A percentile compares a stretch with the other conserved stretches of the same genome.
Conservation (phyloP, 2,113 vertebrate species). For the Vulpes lagopus region DNA sequence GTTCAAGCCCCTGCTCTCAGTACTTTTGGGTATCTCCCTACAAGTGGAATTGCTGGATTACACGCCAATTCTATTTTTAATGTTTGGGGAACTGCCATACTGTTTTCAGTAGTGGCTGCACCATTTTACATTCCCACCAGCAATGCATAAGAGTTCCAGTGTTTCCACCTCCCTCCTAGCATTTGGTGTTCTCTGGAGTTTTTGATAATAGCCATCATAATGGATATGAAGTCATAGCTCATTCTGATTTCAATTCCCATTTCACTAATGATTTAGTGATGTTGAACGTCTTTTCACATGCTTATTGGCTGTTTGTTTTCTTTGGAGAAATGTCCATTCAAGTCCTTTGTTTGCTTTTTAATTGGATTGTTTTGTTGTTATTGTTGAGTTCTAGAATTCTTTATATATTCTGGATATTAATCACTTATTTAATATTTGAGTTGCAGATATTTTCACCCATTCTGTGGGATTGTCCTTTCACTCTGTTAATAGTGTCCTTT, state of each 20-base stretch:
- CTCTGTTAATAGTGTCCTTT: background rate
- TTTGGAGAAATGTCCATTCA: background rate
- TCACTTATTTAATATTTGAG: background rate
- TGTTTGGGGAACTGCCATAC: background rate
- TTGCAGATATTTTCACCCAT: background rate
- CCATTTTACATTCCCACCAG: background rate
- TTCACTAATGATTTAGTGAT: background rate
- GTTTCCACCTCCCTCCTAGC: background rate
- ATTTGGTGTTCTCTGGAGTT: background rate
- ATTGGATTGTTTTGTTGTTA: background rate
- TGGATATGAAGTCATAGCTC: background rate
- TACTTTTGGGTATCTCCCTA: background rate
- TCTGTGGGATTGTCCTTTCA: background rate
- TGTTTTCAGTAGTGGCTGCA: background rate
- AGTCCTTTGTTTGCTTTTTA: background rate
- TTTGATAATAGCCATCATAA: background rate
- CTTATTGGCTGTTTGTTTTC: background rate
- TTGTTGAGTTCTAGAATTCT: background rate
- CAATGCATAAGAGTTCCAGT: no score
- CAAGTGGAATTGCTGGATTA: background rate
- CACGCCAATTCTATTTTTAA: background rate
- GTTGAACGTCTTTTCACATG: background rate
- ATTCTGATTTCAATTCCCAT: background rate
- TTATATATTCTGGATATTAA: background rate
- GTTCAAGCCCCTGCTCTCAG: background rate